Conservation (phyloP, 1,140 invertebrate species). For the Chrysopa pallens region DNA sequence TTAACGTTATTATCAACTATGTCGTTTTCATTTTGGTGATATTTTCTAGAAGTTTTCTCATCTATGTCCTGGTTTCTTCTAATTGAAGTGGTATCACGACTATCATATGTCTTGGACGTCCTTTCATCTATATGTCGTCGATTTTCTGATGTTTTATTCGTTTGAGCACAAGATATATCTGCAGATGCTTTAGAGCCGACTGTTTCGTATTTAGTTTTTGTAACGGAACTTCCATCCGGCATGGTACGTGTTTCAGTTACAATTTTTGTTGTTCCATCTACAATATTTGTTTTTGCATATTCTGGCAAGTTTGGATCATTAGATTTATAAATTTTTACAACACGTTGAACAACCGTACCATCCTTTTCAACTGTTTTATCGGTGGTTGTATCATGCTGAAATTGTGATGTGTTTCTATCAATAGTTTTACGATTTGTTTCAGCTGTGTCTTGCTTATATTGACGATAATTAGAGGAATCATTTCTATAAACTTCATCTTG, state of each 20-base stretch:
- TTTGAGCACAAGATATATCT: no score
- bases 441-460: background rate
- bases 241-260: conserved; percentile 39
- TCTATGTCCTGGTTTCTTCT: no score
- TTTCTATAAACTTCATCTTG: background rate
- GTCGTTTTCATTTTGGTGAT: no score
- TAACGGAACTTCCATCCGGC: conserved; percentile 41
- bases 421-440: background rate
- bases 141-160: no score
- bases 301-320: background rate
- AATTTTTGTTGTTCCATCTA: conserved; percentile 39
- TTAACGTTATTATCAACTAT: no score
- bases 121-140: no score
- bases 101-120: no score
- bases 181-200: no score
- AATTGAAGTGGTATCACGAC: no score
- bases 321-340: background rate
- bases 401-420: background rate
- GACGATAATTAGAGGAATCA: background rate
- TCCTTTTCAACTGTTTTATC: background rate
- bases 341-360: background rate
- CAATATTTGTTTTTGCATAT: conserved; percentile 31
- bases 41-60: no score
- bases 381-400: background rate
- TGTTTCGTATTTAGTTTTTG: conserved; percentile 38